Percentiles rank a stretch among this genome's conserved stretches.
Conservation (phyloP, 2,113 vertebrate genomes). For the Serinus canaria region DNA sequence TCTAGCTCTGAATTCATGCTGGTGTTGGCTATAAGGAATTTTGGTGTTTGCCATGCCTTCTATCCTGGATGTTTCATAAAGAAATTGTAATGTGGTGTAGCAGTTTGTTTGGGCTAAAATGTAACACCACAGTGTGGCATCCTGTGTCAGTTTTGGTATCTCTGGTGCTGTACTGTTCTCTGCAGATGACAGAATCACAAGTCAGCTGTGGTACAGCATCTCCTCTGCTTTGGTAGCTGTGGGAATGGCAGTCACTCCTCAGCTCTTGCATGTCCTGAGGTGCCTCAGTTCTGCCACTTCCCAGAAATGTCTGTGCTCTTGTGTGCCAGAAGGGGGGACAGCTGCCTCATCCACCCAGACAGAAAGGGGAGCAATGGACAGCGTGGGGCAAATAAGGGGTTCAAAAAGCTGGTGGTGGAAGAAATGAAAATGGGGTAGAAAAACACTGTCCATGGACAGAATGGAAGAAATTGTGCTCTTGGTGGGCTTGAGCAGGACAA, state of each 20-base stretch:
- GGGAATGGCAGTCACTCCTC: not conserved
- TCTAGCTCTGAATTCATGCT: not conserved
- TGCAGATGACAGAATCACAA: not conserved
- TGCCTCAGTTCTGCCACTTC: not conserved
- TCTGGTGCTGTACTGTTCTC: not conserved
- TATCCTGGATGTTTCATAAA: not conserved
- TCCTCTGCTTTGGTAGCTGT: not conserved
- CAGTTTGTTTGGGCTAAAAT: no score
- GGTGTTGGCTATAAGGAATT: not conserved
- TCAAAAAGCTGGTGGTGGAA: not conserved
- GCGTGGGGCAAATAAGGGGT: not conserved
- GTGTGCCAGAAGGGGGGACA: not conserved
- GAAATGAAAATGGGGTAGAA: not conserved
- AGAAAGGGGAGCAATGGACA: not conserved
- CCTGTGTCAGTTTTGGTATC: not conserved
- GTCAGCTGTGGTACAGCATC: not conserved
- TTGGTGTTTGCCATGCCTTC: not conserved
- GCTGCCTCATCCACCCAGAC: not conserved
- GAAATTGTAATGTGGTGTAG: not conserved
- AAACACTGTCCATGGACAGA: not conserved
- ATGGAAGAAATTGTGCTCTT: not conserved
- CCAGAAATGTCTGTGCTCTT: not conserved
- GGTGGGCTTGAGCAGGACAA: not conserved
- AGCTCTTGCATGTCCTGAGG: not conserved
- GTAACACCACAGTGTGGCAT: not conserved